phyloP scores from a whole-genome alignment of 1,140 invertebrate genomes.

The Drosophila prosaltans region DNA sequence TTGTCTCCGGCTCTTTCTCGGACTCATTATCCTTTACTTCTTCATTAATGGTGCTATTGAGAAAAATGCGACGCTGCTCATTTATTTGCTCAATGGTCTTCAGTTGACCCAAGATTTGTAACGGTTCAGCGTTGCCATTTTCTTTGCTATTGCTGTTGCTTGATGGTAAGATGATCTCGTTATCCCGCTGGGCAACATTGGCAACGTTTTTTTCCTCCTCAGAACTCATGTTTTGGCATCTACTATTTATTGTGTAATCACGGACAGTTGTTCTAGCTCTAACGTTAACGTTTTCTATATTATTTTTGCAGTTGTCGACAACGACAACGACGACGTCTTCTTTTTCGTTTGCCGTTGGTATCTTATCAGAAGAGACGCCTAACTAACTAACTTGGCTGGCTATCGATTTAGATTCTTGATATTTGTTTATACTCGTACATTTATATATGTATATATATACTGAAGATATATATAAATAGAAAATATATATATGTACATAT shows the following conservation, averaged over 20 bases:
- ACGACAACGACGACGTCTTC: conserved; percentile 31
- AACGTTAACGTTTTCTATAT: conserved; percentile 13
- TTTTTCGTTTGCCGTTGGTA: conserved; percentile 37
- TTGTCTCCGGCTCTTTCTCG: conserved; percentile 3
- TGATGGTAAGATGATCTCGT: conserved; percentile 12
- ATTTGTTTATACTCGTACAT: conserved; percentile 19
- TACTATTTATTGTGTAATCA: conserved; percentile 24
- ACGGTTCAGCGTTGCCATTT: conserved; percentile 19
- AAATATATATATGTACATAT: neutral
- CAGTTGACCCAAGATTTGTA: conserved; percentile 66
- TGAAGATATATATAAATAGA: neutral
- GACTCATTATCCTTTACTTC: conserved; percentile 22
- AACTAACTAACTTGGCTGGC: conserved; percentile 71
- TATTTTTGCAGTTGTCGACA: conserved; percentile 24
- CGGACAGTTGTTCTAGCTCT: conserved; percentile 25
- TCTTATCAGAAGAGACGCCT: conserved; percentile 70
- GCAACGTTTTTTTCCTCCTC: conserved; percentile 3
- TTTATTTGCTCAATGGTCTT: conserved; percentile 76
- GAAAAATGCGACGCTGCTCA: conserved; percentile 72
- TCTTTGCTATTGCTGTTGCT: neutral
- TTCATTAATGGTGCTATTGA: conserved; percentile 67
- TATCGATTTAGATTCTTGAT: conserved; percentile 76
- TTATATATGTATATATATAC: conserved; percentile 14
- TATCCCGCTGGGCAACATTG: conserved; percentile 14
- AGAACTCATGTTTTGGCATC: neutral